Percentiles rank a stretch among this genome's conserved stretches.
Evolutionary conservation across 2,797 vertebrate species (phyloP).

Genomic region (Sciaenops ocellatus): DNA sequence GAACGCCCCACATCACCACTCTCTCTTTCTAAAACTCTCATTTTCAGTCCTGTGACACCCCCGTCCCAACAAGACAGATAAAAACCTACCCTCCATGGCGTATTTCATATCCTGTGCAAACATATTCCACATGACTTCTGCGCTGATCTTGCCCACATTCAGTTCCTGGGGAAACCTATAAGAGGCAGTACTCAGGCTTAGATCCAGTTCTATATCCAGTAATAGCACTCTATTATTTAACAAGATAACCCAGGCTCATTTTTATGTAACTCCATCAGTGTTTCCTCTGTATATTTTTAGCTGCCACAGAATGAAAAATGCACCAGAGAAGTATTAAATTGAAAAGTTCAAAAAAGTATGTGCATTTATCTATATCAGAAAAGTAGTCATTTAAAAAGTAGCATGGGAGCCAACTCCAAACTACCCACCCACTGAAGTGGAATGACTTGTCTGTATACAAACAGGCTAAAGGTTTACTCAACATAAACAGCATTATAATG

Average conservation of each 20-base stretch:
- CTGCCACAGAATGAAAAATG: slow-evolving; percentile 27
- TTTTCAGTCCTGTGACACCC: background rate
- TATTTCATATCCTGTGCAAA: slow-evolving; percentile 99
- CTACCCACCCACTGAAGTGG: background rate
- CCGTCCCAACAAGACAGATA: slow-evolving; percentile 12
- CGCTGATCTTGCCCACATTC: slow-evolving; percentile 97
- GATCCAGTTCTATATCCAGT: slow-evolving; percentile 30
- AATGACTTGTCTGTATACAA: slow-evolving; percentile 17
- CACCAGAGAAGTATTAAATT: slow-evolving; percentile 5
- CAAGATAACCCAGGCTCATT: slow-evolving; percentile 29
- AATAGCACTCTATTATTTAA: slow-evolving; percentile 50
- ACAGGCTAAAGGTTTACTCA: background rate
- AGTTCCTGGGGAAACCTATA: slow-evolving; percentile 91
- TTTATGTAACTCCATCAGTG: slow-evolving; percentile 40
- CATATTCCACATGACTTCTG: slow-evolving; percentile 98
- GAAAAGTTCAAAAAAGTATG: too few relatives aligned
- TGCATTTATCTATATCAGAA: too few relatives aligned
- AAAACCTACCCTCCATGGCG: slow-evolving; percentile 93
- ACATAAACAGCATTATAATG: background rate
- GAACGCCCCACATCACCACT: slow-evolving; percentile 7
- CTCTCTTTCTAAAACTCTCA: background rate
- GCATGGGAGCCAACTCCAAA: background rate
- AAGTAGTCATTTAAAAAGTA: background rate
- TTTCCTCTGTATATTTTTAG: slow-evolving; percentile 32
- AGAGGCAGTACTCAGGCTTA: slow-evolving; percentile 44